phyloP scores from a whole-genome alignment of 2,888 invertebrate species.

The Stenchaetothrips biformis region DNA sequence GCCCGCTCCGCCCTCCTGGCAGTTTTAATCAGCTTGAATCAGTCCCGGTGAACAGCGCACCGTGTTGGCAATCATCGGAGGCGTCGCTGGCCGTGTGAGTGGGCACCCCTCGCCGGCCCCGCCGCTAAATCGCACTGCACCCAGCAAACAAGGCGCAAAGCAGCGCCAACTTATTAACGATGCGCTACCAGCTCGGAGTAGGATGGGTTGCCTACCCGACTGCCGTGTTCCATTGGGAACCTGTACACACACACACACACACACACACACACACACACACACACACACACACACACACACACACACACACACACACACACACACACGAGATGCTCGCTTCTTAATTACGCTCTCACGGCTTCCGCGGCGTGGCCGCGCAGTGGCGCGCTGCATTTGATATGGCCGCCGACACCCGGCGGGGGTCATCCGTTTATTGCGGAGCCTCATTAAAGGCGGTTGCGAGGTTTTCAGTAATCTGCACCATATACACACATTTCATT shows the following conservation, averaged over 20 bases:
- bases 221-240: no score
- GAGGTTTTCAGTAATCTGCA: not conserved
- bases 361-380: not conserved
- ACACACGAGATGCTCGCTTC: no score
- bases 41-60: not conserved
- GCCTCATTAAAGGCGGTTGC: not conserved
- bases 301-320: no score
- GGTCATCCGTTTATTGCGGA: not conserved
- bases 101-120: not conserved
- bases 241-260: no score
- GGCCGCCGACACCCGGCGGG: not conserved
- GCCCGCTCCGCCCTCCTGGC: not conserved
- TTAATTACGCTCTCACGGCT: not conserved
- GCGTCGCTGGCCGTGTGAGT: not conserved
- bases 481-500: no score
- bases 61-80: slow-evolving; percentile 5
- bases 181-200: no score
- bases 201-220: no score
- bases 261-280: no score
- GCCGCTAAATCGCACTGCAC: no score
- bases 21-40: slow-evolving; percentile 3
- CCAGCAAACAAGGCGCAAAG: no score
- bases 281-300: no score
- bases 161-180: no score
- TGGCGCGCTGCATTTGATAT: not conserved